phyloP scores from a whole-genome alignment of 1,140 invertebrate genomes.

The Oscheius sp. region DNA sequence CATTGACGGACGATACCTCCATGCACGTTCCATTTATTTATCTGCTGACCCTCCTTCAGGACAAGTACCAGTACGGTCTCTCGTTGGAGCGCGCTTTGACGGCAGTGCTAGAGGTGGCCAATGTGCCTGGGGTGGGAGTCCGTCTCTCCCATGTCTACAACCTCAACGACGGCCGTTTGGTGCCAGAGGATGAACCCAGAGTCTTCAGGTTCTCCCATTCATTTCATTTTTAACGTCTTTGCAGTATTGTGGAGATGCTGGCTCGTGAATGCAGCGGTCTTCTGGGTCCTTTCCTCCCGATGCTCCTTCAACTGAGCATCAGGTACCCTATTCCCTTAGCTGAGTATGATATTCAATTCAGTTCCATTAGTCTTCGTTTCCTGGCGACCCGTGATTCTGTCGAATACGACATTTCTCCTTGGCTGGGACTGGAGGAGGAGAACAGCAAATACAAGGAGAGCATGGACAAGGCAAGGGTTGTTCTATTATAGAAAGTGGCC shows the following conservation, averaged over 20 bases:
- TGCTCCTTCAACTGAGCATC: constrained; percentile 7
- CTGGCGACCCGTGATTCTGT: constrained; percentile 12
- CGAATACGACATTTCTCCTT: constrained; percentile 29
- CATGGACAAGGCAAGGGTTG: constrained; percentile 10
- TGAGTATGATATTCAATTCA: background rate
- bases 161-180: constrained; percentile 8
- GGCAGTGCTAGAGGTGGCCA: background rate
- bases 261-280: constrained; percentile 6
- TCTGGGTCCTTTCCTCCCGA: constrained; percentile 7
- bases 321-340: background rate
- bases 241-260: constrained; percentile 19
- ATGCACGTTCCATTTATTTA: background rate
- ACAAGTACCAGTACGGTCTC: constrained; percentile 29
- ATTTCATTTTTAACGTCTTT: background rate
- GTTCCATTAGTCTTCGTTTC: constrained; percentile 15
- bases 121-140: constrained; percentile 4
- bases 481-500: background rate
- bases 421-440: constrained; percentile 23
- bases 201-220: constrained; percentile 11
- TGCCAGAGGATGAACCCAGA: constrained; percentile 23
- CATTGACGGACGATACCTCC: constrained; percentile 15
- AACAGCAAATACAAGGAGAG: constrained; percentile 17
- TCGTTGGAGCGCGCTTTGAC: constrained; percentile 20
- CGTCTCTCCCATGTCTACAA: constrained; percentile 31
- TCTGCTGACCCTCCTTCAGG: background rate